These are phyloP conservation scores for Callaeas wilsoni DNA, from an alignment of 2,113 vertebrate genomes.

Conservation along the genomic window DNA sequence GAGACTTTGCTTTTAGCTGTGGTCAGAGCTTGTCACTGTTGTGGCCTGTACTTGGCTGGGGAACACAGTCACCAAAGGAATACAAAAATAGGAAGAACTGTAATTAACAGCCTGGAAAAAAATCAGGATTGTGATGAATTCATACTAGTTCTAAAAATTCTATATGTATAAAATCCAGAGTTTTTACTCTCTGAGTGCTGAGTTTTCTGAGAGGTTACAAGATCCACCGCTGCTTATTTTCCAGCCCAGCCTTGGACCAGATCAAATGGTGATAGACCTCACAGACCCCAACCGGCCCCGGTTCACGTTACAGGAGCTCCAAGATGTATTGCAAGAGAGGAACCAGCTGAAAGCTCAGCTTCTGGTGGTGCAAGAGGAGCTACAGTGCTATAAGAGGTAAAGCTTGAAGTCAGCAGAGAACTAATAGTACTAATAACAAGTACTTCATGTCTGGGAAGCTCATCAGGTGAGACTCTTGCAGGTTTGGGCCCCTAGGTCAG, in stretches of 20 bases:
- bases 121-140: neutral
- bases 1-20: neutral
- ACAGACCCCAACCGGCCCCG: conserved; percentile 89
- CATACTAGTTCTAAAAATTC: neutral
- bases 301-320: conserved; percentile 93
- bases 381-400: conserved; percentile 91
- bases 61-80: neutral
- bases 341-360: conserved; percentile 94
- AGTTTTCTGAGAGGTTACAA: neutral
- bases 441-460: neutral
- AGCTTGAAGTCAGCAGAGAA: neutral
- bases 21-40: neutral
- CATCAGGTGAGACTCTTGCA: neutral
- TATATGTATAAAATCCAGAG: neutral
- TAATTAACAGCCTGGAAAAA: neutral
- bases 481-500: neutral
- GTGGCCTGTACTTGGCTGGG: neutral
- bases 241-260: conserved; percentile 78
- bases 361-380: conserved; percentile 87
- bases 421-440: neutral
- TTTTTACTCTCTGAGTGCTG: neutral
- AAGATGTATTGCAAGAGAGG: conserved; percentile 91
- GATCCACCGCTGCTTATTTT: neutral
- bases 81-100: neutral
- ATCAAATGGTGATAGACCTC: conserved; percentile 88